phyloP scores from a whole-genome alignment of 2,797 vertebrate species.

The Staurois parvus region DNA sequence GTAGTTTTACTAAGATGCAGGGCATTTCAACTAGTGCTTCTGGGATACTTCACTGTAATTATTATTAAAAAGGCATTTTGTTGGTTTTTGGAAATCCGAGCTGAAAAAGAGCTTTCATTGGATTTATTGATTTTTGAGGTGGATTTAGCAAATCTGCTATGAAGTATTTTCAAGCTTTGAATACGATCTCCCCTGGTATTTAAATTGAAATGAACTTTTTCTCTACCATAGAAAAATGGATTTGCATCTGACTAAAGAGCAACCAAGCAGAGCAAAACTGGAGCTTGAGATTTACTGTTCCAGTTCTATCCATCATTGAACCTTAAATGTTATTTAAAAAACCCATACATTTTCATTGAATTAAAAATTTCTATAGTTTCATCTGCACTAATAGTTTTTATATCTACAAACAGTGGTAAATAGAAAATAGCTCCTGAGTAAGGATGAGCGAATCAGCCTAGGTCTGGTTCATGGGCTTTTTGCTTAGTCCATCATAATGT shows the following conservation, averaged over 20 bases:
- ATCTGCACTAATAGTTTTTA: background rate
- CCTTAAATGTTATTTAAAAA: background rate
- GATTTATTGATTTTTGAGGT: conserved; percentile 51
- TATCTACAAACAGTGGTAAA: background rate
- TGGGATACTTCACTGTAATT: background rate
- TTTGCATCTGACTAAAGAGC: conserved; percentile 43
- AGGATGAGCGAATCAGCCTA: too few species aligned
- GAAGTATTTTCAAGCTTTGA: conserved; percentile 41
- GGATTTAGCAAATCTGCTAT: conserved; percentile 55
- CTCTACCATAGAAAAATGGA: conserved; percentile 41
- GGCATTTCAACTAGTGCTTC: background rate
- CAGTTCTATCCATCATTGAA: background rate
- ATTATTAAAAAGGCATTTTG: conserved; percentile 31
- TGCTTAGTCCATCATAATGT: too few species aligned
- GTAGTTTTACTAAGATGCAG: background rate
- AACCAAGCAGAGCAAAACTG: background rate
- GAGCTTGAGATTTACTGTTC: conserved; percentile 2
- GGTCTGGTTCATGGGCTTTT: too few species aligned
- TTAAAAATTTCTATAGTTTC: background rate
- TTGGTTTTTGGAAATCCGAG: conserved; percentile 32
- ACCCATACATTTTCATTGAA: background rate
- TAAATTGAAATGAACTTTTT: conserved; percentile 41
- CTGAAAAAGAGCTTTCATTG: conserved; percentile 43
- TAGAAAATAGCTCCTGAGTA: background rate
- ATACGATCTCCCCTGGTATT: conserved; percentile 47